Evolutionary conservation across 2,888 invertebrate genomes (phyloP), one percentile per base, ranked within the genome.

Genomic region (Theretra japonica): DNA sequence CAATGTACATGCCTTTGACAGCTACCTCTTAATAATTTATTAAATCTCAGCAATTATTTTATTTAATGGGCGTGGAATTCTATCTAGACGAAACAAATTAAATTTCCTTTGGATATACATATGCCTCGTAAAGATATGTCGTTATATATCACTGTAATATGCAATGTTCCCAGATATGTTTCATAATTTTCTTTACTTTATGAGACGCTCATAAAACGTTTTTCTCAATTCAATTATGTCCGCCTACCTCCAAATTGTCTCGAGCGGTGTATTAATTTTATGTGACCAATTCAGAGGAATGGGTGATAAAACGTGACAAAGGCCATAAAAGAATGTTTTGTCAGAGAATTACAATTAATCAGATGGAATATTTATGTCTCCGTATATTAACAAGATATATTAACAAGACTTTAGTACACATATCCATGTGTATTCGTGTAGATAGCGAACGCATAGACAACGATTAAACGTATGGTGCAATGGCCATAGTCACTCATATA

Each of bases 161-260:
- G 56, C 70, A 70, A 65, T 23, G 21, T 60, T 65, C 30, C 3
- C 15, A 19, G 28, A 70, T 28, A 28, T 70, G 62, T 57, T 62
- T 23, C 30, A 56, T 48, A 65, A 65, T 65, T 65, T 65, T 53
- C 62, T 70, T 70, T 70, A 53, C 33, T 70, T 70, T 70, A 70
- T 1, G 70, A 62, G 23, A 62, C 21, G 8, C 23, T 25, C 33
- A 65, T 70, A 65, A 65, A 70, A 62, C 65, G 60, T 56, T 70
- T 70, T 62, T 65, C 62, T 56, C 19, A 19, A 53, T 56, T n/a
- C 65, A 65, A 70, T 70, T 68, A 28, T n/a, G 65, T 48, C n/a
- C 56, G 56, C 23, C 62, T 70, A 62, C 53, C 8, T 62, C 50
- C 23, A 50, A 30, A 62, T 62, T 70, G 60, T 70, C 30, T 62